Conservation (phyloP, 2,797 vertebrate genomes). For the Acanthurus leucopareius region DNA sequence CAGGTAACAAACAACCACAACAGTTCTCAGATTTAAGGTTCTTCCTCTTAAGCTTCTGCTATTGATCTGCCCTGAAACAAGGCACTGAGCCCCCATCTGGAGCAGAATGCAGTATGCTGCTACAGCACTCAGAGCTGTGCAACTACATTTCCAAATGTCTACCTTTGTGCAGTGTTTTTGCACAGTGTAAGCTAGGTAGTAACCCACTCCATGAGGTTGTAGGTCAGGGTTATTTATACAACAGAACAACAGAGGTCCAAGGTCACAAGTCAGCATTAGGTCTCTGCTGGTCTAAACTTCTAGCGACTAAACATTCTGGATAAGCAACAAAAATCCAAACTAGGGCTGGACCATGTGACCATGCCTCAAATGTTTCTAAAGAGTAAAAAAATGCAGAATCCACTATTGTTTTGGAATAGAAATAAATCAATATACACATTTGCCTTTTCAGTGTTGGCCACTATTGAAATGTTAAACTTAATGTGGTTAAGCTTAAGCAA, state of each 20-base stretch:
- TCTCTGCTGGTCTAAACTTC: slow-evolving; percentile 2
- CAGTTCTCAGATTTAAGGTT: neutral
- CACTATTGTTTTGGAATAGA: neutral
- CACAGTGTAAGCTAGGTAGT: neutral
- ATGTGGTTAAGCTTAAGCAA: neutral
- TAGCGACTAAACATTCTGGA: neutral
- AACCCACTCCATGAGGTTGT: neutral
- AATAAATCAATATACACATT: neutral
- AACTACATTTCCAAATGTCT: neutral
- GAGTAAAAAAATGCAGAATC: neutral
- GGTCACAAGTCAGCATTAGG: slow-evolving; percentile 13
- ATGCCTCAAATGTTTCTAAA: no score
- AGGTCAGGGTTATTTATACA: slow-evolving; percentile 44
- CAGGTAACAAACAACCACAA: slow-evolving; percentile 86
- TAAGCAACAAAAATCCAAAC: slow-evolving; percentile 5
- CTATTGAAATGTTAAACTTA: neutral
- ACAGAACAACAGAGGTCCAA: slow-evolving; percentile 6
- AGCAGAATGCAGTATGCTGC: no score
- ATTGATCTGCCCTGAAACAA: neutral
- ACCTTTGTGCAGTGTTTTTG: neutral
- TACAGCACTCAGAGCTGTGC: neutral
- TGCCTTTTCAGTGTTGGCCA: neutral
- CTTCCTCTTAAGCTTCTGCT: neutral
- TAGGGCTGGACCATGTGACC: neutral
- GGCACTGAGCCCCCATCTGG: neutral